A percentile compares a stretch with the other conserved stretches of the same genome.
These are phyloP conservation scores for Nudaria mundana DNA, from an alignment of 2,888 invertebrate species.

Conservation along the genomic window DNA sequence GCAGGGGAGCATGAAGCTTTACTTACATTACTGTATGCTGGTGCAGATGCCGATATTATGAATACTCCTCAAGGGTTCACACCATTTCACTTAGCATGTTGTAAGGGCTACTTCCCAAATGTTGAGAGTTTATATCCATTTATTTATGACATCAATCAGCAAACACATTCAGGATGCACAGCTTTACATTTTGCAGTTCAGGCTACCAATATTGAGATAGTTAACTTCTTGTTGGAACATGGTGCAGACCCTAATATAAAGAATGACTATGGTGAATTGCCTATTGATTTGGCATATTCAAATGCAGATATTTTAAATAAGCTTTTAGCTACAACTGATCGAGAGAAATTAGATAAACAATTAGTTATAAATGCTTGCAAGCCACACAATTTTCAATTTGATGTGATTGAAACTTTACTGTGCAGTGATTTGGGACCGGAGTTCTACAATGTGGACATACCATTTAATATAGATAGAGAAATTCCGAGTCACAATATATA, in stretches of 20 bases:
- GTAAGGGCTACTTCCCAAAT: constrained; percentile 55
- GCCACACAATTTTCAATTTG: constrained; percentile 66
- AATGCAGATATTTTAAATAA: constrained; percentile 48
- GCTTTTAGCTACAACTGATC: constrained; percentile 52
- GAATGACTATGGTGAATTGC: constrained; percentile 51
- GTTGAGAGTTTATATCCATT: constrained; percentile 57
- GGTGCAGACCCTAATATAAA: constrained; percentile 65
- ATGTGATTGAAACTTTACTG: constrained; percentile 62
- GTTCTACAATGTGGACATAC: constrained; percentile 54
- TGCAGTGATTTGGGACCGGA: constrained; percentile 61
- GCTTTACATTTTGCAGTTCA: constrained; percentile 60
- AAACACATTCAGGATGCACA: constrained; percentile 54
- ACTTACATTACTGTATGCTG: constrained; percentile 59
- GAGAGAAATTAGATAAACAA: constrained; percentile 48
- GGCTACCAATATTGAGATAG: constrained; percentile 47
- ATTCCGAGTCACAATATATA: constrained; percentile 39
- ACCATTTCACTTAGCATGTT: constrained; percentile 65
- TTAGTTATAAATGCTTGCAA: constrained; percentile 64
- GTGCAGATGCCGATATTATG: constrained; percentile 60
- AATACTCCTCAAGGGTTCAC: constrained; percentile 59
- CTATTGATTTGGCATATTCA: constrained; percentile 57
- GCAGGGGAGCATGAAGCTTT: constrained; percentile 49
- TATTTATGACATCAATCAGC: constrained; percentile 58
- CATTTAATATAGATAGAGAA: constrained; percentile 49
- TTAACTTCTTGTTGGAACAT: constrained; percentile 57